phyloP scores from a whole-genome alignment of 2,113 vertebrate species.

The Chitala chitala region DNA sequence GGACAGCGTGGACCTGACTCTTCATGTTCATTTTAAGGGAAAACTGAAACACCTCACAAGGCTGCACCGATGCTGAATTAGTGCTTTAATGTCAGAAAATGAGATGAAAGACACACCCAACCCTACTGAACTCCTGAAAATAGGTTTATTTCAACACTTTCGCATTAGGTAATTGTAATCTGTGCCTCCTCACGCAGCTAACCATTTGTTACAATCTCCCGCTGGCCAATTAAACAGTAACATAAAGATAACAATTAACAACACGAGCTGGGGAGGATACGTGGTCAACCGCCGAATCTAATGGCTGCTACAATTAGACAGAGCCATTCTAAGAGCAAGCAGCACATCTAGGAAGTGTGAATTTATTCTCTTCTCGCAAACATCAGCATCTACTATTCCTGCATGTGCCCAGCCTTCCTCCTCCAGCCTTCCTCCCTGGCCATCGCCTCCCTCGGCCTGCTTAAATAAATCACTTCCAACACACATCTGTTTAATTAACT shows the following conservation, averaged over 20 bases:
- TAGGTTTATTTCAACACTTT: no score
- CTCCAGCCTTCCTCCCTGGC: not conserved
- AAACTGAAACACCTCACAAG: constrained; percentile 49
- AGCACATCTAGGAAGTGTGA: constrained; percentile 16
- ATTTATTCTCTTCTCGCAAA: constrained; percentile 18
- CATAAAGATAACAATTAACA: constrained; percentile 2
- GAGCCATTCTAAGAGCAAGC: constrained; percentile 13
- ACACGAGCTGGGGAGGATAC: not conserved
- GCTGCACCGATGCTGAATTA: constrained; percentile 40
- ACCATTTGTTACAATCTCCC: not conserved
- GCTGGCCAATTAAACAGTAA: not conserved
- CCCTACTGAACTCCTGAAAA: no score
- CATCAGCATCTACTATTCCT: constrained; percentile 28
- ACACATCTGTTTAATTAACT: constrained; percentile 36
- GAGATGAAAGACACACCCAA: no score
- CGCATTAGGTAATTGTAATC: not conserved
- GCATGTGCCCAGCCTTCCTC: not conserved
- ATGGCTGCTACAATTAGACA: constrained; percentile 18
- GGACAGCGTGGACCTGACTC: not conserved
- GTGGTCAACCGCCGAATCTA: not conserved
- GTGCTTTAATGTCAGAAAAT: constrained; percentile 18
- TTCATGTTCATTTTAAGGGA: not conserved
- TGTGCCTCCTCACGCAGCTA: not conserved
- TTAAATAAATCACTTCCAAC: constrained; percentile 39
- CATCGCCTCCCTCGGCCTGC: constrained; percentile 11